These are phyloP conservation scores for Elachura formosa DNA, from an alignment of 2,113 vertebrate genomes.

Conservation along the genomic window DNA sequence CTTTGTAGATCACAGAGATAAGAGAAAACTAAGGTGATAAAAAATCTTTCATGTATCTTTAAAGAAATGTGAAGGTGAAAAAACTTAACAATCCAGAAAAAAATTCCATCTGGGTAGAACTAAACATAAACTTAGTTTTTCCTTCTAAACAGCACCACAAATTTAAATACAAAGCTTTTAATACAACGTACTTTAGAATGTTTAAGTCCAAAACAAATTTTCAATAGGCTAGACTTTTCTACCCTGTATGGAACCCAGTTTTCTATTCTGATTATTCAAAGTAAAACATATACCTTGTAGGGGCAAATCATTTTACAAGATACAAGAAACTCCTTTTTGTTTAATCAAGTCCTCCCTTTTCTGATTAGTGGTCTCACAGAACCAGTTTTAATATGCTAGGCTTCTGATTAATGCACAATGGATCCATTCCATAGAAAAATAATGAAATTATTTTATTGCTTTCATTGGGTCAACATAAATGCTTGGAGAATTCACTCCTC, in stretches of 20 bases:
- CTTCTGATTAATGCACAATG: neutral
- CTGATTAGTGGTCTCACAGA: neutral
- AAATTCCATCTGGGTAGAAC: neutral
- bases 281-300: neutral
- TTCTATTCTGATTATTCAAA: neutral
- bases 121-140: neutral
- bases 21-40: neutral
- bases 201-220: neutral
- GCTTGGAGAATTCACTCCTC: neutral
- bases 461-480: neutral
- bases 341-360: neutral
- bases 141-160: neutral
- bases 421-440: neutral
- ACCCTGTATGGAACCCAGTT: rapidly evolving
- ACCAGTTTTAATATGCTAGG: neutral
- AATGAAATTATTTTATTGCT: neutral
- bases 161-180: neutral
- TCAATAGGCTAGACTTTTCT: neutral
- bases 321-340: neutral
- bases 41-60: neutral
- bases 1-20: neutral
- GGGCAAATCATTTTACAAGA: neutral
- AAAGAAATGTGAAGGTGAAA: neutral
- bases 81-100: neutral
- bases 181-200: neutral